phyloP scores from a whole-genome alignment of 2,113 vertebrate genomes.

The Megaceryle maxima region DNA sequence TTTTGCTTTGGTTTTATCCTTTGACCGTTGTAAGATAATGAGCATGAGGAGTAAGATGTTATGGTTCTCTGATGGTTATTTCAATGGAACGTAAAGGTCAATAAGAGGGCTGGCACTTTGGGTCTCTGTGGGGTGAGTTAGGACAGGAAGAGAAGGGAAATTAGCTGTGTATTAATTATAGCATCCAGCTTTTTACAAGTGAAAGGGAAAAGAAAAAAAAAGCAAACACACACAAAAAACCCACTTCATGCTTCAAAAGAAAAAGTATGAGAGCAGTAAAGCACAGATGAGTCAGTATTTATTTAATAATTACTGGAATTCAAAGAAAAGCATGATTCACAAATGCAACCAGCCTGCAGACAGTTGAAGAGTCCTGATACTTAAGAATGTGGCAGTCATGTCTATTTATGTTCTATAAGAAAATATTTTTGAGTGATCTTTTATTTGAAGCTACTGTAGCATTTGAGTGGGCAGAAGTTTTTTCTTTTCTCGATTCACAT shows the following conservation, averaged over 20 bases:
- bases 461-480: neutral
- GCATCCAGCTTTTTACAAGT: constrained; percentile 14
- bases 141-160: neutral
- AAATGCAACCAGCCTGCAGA: constrained; percentile 28
- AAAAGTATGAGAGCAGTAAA: constrained; percentile 25
- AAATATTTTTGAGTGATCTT: constrained; percentile 33
- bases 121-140: neutral
- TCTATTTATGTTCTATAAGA: constrained; percentile 45
- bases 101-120: neutral
- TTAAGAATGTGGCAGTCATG: neutral
- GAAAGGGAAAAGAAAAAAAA: constrained; percentile 6
- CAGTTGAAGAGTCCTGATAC: neutral
- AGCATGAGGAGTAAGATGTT: neutral
- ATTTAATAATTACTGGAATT: constrained; percentile 60
- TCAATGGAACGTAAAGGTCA: neutral
- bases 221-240: neutral
- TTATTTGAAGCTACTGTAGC: constrained; percentile 18
- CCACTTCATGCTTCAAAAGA: neutral
- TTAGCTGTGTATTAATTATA: neutral
- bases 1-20: neutral
- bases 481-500: neutral
- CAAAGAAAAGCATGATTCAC: constrained; percentile 36
- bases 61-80: constrained; percentile 2
- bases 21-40: neutral
- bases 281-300: constrained; percentile 58